These are phyloP conservation scores for Morpho deidamia DNA, from an alignment of 2,888 invertebrate species.

Conservation along the genomic window DNA sequence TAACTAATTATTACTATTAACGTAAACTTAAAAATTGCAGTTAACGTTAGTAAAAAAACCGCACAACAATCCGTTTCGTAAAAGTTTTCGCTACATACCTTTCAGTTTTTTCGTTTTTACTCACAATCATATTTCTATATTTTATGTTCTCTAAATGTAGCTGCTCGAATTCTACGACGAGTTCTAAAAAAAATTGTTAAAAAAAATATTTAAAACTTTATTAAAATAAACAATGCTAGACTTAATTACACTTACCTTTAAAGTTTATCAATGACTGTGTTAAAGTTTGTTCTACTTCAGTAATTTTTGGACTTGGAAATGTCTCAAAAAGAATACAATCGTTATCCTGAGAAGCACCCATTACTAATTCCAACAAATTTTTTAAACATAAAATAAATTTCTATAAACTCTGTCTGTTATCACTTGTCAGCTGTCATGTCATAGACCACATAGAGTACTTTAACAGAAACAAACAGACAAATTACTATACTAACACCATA, in stretches of 20 bases:
- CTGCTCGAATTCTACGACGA: slow-evolving; percentile 45
- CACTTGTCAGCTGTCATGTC: too few species aligned
- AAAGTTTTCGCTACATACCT: slow-evolving; percentile 38
- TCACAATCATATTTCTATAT: slow-evolving; percentile 37
- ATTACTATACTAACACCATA: too few species aligned
- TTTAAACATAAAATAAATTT: too few species aligned
- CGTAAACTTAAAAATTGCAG: too few species aligned
- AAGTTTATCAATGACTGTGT: slow-evolving; percentile 42
- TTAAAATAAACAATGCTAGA: background rate
- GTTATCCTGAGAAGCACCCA: slow-evolving; percentile 20
- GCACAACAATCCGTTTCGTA: too few species aligned
- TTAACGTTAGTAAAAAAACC: too few species aligned
- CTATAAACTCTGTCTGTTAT: too few species aligned
- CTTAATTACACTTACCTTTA: slow-evolving; percentile 38
- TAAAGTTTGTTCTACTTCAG: slow-evolving; percentile 43
- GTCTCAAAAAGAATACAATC: slow-evolving; percentile 24
- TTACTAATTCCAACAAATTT: background rate
- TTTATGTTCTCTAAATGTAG: slow-evolving; percentile 40
- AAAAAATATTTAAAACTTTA: background rate
- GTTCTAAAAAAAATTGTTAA: slow-evolving; percentile 41
- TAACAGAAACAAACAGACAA: too few species aligned
- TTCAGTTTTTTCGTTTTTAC: slow-evolving; percentile 46
- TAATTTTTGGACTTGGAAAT: slow-evolving; percentile 38
- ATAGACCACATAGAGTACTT: too few species aligned
- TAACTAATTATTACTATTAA: too few species aligned